Evolutionary conservation across 2,888 invertebrate genomes (phyloP).

Genomic region (Pollenia labialis): DNA sequence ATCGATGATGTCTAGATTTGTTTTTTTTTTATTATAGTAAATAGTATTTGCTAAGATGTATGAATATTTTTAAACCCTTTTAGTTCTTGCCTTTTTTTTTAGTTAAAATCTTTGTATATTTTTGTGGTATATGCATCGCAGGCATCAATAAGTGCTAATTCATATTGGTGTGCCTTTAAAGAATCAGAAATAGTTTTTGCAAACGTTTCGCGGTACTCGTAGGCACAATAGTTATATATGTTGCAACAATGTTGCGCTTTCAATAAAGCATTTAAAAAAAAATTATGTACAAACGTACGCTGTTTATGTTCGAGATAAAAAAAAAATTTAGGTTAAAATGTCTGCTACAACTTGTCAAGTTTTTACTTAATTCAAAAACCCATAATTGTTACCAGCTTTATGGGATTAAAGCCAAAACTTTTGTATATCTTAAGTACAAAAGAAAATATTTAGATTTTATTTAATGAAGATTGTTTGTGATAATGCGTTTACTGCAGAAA

Average conservation of each 20-base stretch:
- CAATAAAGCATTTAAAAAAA: slow-evolving; percentile 10
- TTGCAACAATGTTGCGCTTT: slow-evolving; percentile 55
- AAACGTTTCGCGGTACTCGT: not conserved
- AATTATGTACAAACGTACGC: not conserved
- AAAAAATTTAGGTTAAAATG: slow-evolving; percentile 60
- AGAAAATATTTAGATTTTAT: not conserved
- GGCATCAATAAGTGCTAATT: slow-evolving; percentile 56
- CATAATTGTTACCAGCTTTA: slow-evolving; percentile 17
- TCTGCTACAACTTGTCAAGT: slow-evolving; percentile 47
- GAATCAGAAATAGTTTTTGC: slow-evolving; percentile 30
- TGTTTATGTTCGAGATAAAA: slow-evolving; percentile 11
- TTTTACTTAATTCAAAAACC: slow-evolving; percentile 48
- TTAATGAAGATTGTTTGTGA: slow-evolving; percentile 10
- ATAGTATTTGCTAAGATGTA: slow-evolving; percentile 8
- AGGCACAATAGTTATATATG: not conserved
- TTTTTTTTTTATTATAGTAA: not conserved
- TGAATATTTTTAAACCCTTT: slow-evolving; percentile 14
- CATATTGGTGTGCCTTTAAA: slow-evolving; percentile 54
- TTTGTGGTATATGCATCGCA: slow-evolving; percentile 39
- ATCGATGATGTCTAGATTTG: slow-evolving; percentile 31
- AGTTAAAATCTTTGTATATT: slow-evolving; percentile 28
- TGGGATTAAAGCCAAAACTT: not conserved
- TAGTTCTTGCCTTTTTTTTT: slow-evolving; percentile 7
- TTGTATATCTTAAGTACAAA: not conserved
- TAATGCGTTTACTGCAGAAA: not conserved